phyloP scores from a whole-genome alignment of 2,797 vertebrate genomes.

The Muscicapa striata region DNA sequence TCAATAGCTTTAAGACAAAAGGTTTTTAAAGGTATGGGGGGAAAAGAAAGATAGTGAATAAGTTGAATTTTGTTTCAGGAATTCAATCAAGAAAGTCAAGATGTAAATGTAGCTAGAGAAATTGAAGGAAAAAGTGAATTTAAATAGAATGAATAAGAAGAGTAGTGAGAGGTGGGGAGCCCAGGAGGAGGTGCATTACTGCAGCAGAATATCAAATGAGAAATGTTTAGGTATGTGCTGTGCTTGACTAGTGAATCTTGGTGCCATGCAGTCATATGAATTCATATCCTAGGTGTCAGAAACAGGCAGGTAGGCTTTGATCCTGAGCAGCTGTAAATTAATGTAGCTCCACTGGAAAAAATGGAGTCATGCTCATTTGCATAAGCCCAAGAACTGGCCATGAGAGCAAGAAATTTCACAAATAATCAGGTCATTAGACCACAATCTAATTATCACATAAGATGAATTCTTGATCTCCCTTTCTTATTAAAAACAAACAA shows the following conservation, averaged over 20 bases:
- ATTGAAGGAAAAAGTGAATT: background rate
- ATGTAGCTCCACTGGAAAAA: background rate
- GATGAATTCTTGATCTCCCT: background rate
- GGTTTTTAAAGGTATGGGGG: background rate
- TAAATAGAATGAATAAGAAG: background rate
- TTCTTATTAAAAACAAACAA: background rate
- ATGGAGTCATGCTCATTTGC: background rate
- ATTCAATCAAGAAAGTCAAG: background rate
- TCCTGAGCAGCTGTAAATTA: background rate
- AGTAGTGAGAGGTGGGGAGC: background rate
- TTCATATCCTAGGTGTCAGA: background rate
- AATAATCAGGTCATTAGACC: background rate
- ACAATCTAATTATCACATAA: background rate
- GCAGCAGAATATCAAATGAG: background rate
- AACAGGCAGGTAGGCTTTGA: background rate
- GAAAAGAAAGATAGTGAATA: background rate
- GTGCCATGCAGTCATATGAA: background rate
- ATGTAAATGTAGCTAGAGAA: background rate
- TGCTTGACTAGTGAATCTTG: background rate
- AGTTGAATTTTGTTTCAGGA: background rate
- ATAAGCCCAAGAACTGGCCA: background rate
- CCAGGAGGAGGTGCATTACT: background rate
- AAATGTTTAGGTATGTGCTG: background rate
- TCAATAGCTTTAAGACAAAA: background rate
- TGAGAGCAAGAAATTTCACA: background rate